A percentile compares a stretch with the other conserved stretches of the same genome.
Conservation (phyloP, 2,888 invertebrate species). For the Sericinus montela region DNA sequence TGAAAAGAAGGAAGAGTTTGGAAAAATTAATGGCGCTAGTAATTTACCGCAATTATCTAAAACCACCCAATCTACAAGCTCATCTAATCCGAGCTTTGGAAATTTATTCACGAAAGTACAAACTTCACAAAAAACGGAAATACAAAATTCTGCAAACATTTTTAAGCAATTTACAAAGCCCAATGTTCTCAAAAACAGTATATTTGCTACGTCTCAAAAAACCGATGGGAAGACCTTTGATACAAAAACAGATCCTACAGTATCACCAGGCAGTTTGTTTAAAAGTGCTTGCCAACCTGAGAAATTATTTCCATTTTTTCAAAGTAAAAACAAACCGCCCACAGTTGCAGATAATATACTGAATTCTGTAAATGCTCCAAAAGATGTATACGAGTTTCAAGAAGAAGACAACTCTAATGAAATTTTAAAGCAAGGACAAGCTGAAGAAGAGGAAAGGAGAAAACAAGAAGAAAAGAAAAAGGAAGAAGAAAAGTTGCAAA, state of each 20-base stretch:
- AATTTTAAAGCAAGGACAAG: constrained; percentile 32
- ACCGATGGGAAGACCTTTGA: not conserved
- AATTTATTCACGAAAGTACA: constrained; percentile 1
- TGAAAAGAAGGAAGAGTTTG: constrained; percentile 2
- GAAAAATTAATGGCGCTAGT: constrained; percentile 5
- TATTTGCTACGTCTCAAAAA: constrained; percentile 15
- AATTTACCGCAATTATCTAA: not conserved
- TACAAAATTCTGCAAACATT: constrained; percentile 35
- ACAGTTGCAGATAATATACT: constrained; percentile 58
- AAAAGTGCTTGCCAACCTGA: constrained; percentile 44
- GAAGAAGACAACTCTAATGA: constrained; percentile 10
- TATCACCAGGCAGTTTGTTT: constrained; percentile 60
- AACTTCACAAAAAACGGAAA: constrained; percentile 14
- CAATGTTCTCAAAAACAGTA: constrained; percentile 20
- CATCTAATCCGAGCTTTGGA: not conserved
- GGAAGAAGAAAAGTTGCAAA: constrained; percentile 35
- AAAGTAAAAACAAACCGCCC: constrained; percentile 57
- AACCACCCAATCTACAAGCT: not conserved
- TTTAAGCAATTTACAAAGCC: constrained; percentile 46
- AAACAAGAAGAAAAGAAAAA: constrained; percentile 34
- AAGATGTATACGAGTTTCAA: constrained; percentile 50
- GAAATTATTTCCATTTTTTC: constrained; percentile 53
- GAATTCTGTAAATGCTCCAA: constrained; percentile 39
- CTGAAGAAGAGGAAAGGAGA: constrained; percentile 38
- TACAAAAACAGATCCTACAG: constrained; percentile 25